Percentiles rank a stretch among this genome's conserved stretches.
Conservation (phyloP, 2,113 vertebrate genomes). For the Condylura cristata region DNA sequence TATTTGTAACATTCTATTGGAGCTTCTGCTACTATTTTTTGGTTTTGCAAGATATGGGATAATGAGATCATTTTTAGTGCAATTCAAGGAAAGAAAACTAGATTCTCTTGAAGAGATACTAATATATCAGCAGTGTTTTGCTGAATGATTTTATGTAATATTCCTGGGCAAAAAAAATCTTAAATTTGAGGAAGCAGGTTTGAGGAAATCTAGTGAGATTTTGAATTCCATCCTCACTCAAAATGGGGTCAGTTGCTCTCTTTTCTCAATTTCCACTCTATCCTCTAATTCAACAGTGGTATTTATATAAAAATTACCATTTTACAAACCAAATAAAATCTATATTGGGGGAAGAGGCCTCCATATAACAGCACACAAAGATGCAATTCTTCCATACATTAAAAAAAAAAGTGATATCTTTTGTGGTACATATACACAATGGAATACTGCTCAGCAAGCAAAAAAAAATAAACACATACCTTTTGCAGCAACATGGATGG, state of each 20-base stretch:
- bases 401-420: background rate
- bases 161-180: slow-evolving; percentile 20
- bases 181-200: slow-evolving; percentile 4
- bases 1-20: background rate
- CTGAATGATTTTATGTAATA: slow-evolving; percentile 2
- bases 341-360: background rate
- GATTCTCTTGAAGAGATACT: background rate
- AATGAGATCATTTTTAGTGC: background rate
- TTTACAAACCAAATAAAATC: background rate
- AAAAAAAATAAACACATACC: no score
- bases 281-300: background rate
- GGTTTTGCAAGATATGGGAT: background rate
- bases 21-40: background rate
- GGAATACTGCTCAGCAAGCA: no score
- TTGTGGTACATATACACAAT: no score
- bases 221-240: background rate
- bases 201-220: background rate
- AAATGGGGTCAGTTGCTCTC: background rate
- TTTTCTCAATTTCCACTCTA: background rate
- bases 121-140: background rate
- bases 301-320: background rate
- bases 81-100: slow-evolving; percentile 35
- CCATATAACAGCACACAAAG: background rate
- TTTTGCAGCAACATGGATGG: no score
- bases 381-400: background rate